Evolutionary conservation across 2,113 vertebrate genomes (phyloP), one percentile per base, ranked within the genome.

Genomic region (Thalassarche chlororhynchos): DNA sequence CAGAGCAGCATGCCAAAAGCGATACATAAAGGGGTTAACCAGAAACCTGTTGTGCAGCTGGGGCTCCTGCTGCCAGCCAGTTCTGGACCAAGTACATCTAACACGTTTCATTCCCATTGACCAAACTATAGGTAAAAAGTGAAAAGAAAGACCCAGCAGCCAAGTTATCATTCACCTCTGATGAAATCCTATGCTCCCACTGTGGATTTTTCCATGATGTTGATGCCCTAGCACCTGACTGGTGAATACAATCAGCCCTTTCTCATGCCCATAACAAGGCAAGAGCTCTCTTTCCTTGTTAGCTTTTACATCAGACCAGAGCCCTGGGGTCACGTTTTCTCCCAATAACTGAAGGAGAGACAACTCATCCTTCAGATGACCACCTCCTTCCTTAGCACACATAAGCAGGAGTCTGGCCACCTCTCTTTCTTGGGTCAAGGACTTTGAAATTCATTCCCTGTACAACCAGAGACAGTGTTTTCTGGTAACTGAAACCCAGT

Each of bases 211-310:
- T 85, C 87, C 93, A 83, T 68, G 28, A 87, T 89, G 74, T 21
- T 84, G 90, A 69, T 89, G 91, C 26, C 77, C 62, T 58, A 91
- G 89, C 75, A 96, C 91, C 95, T 95, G 93, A 89, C 87, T 70
- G 38, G 32, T 76, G 82, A 93, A 87, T 49, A 96, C 88, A 95
- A 96, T 77, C 78, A 80, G 77, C 74, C 58, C 71, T 83, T 92
- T 93, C 82, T 93, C 77, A 34, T 42, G 58, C 34, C 77, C 29
- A 3, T 19, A 65, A 69, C 44, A 76, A 82, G 89, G 61, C 65
- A 91, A 72, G 54, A 79, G 19, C 31, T 87, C 87, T 84, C 92
- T 46, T 84, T 71, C 69, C 44, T 76, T 87, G 31, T 52, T 61
- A 79, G 66, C 34, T 89, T 91, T 92, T 85, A 58, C 42, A 82